These are phyloP conservation scores for Heteromormyrus szaboi DNA, from an alignment of 2,797 vertebrate genomes.

Conservation along the genomic window DNA sequence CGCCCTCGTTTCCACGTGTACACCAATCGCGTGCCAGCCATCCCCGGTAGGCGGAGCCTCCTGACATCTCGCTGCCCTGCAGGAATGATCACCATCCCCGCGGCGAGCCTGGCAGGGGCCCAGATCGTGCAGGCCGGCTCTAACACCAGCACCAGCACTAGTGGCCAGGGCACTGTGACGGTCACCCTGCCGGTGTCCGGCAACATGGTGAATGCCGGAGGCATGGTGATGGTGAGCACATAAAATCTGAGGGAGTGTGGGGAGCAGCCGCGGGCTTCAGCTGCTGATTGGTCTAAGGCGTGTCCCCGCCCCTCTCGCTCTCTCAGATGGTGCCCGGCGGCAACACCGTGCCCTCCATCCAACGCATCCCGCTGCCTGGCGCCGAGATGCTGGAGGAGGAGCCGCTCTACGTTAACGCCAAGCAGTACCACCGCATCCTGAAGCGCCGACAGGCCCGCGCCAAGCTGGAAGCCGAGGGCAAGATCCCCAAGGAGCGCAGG, in stretches of 20 bases:
- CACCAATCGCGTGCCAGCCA: not conserved
- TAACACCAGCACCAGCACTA: slow-evolving; percentile 90
- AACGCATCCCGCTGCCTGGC: slow-evolving; percentile 85
- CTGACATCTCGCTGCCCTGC: slow-evolving; percentile 45
- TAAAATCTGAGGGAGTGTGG: not conserved
- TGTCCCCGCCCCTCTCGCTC: not conserved
- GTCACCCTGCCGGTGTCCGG: slow-evolving; percentile 92
- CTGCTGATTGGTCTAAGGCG: not conserved
- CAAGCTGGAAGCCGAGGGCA: slow-evolving; percentile 94
- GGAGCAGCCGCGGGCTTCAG: not conserved
- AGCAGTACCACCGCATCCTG: slow-evolving; percentile 80
- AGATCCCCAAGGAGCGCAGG: slow-evolving; percentile 93
- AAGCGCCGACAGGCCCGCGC: slow-evolving; percentile 90
- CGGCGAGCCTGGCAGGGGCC: slow-evolving; percentile 89
- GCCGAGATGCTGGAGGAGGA: slow-evolving; percentile 98
- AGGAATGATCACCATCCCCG: slow-evolving; percentile 99
- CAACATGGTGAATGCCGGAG: slow-evolving; percentile 94
- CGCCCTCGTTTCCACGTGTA: not conserved
- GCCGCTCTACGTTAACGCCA: slow-evolving; percentile 81
- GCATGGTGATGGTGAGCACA: slow-evolving; percentile 95
- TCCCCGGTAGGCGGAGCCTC: not conserved
- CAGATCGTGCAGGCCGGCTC: slow-evolving; percentile 90
- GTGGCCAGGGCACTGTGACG: slow-evolving; percentile 93
- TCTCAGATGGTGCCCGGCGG: slow-evolving; percentile 90
- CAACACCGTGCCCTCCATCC: slow-evolving; percentile 82